Evolutionary conservation across 2,113 vertebrate genomes (phyloP).

Genomic region (Eidolon helvum): DNA sequence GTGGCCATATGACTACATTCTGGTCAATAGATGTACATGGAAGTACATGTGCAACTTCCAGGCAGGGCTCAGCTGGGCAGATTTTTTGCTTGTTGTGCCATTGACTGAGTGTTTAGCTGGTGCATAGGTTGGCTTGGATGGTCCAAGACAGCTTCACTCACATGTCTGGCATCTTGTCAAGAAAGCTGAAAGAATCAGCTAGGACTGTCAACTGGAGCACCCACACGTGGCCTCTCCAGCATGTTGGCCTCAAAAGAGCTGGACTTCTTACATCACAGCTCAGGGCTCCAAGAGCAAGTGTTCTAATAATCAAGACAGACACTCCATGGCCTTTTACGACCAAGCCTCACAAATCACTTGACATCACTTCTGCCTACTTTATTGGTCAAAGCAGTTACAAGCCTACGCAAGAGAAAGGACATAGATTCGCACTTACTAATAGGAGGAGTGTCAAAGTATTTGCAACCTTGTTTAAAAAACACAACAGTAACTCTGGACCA

Average conservation of each 20-base stretch:
- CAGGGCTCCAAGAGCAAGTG: not conserved
- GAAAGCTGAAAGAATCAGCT: not conserved
- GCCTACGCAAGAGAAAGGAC: not conserved
- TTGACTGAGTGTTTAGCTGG: not conserved
- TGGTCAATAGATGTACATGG: not conserved
- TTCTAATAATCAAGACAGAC: not conserved
- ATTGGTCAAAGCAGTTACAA: not conserved
- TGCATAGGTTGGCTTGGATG: not conserved
- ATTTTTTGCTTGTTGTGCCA: not conserved
- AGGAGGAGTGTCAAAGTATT: not conserved
- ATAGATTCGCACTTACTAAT: not conserved
- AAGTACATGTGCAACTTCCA: not conserved
- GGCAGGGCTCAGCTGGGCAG: not conserved
- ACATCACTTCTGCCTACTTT: not conserved
- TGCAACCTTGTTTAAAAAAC: not conserved
- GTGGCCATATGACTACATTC: not conserved
- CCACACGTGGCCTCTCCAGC: not conserved
- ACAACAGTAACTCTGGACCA: not conserved
- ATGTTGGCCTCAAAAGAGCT: not conserved
- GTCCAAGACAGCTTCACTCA: not conserved
- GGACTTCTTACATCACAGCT: not conserved
- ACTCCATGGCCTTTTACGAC: not conserved
- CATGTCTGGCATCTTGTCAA: not conserved
- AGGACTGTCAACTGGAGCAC: not conserved
- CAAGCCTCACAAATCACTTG: not conserved